These are phyloP conservation scores for Sprattus sprattus DNA, from an alignment of 2,113 vertebrate genomes.

Conservation along the genomic window DNA sequence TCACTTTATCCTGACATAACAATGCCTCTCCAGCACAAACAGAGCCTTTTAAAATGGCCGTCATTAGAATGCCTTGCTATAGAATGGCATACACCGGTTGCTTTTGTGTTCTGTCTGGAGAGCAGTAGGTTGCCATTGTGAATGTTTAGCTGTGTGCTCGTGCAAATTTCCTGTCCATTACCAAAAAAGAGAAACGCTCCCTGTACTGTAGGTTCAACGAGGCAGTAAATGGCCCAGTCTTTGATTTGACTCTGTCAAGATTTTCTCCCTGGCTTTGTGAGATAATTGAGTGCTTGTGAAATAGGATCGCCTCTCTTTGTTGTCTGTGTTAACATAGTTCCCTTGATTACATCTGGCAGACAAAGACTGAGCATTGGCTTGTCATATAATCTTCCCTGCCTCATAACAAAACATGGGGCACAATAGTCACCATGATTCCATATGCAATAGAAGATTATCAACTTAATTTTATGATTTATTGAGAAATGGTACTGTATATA, in stretches of 20 bases:
- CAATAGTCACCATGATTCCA: neutral
- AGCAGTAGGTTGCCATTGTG: neutral
- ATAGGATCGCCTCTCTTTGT: constrained; percentile 40
- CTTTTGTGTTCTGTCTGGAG: neutral
- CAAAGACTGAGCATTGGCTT: neutral
- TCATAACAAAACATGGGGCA: neutral
- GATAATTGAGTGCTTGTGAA: constrained; percentile 38
- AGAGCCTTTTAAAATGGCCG: neutral
- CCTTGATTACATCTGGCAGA: constrained; percentile 10
- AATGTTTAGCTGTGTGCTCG: neutral
- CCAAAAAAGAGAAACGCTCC: neutral
- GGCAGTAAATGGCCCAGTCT: neutral
- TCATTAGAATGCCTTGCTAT: neutral
- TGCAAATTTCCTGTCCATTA: neutral
- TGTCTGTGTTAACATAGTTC: constrained; percentile 30
- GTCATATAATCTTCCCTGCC: neutral
- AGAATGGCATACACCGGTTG: neutral
- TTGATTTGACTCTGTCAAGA: constrained; percentile 32
- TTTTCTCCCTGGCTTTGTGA: constrained; percentile 18
- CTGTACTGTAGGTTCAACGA: neutral
- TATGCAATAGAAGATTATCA: neutral
- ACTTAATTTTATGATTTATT: no score
- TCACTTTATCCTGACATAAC: neutral
- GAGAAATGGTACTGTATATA: no score
- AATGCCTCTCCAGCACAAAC: neutral